Percentiles rank a stretch among this genome's conserved stretches.
These are phyloP conservation scores for Hymenochirus boettgeri DNA, from an alignment of 2,113 vertebrate species.

Conservation along the genomic window DNA sequence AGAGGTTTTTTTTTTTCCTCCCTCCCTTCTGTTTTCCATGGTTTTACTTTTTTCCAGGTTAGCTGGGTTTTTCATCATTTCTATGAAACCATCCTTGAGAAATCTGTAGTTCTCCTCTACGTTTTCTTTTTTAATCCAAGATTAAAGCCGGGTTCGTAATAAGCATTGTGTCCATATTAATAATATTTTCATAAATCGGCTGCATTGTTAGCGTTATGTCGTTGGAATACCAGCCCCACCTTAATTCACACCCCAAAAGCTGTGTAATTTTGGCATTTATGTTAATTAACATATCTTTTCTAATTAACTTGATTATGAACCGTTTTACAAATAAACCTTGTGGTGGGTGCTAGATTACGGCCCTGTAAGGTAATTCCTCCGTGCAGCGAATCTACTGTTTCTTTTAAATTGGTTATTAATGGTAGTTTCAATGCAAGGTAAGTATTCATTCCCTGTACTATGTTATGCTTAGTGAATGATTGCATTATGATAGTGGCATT, in stretches of 20 bases:
- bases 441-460: too few species aligned
- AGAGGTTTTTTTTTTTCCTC: slow-evolving; percentile 53
- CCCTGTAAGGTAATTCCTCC: too few species aligned
- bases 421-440: too few species aligned
- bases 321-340: slow-evolving; percentile 2
- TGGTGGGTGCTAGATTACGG: too few species aligned
- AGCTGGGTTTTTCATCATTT: slow-evolving; percentile 72
- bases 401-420: too few species aligned
- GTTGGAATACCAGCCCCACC: slow-evolving; percentile 15
- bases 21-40: slow-evolving; percentile 71
- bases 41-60: slow-evolving; percentile 62
- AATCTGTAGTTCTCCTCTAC: slow-evolving; percentile 61
- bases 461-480: too few species aligned
- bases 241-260: too few species aligned
- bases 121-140: slow-evolving; percentile 67
- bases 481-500: too few species aligned
- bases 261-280: not conserved
- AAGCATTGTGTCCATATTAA: slow-evolving; percentile 49
- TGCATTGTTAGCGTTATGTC: slow-evolving; percentile 49
- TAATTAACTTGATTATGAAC: not conserved
- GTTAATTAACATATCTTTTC: not conserved
- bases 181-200: slow-evolving; percentile 4
- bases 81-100: slow-evolving; percentile 74
- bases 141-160: slow-evolving; percentile 68
- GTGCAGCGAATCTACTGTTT: too few species aligned